These are phyloP conservation scores for Trissolcus japonicus DNA, from an alignment of 2,888 invertebrate genomes.

Conservation along the genomic window DNA sequence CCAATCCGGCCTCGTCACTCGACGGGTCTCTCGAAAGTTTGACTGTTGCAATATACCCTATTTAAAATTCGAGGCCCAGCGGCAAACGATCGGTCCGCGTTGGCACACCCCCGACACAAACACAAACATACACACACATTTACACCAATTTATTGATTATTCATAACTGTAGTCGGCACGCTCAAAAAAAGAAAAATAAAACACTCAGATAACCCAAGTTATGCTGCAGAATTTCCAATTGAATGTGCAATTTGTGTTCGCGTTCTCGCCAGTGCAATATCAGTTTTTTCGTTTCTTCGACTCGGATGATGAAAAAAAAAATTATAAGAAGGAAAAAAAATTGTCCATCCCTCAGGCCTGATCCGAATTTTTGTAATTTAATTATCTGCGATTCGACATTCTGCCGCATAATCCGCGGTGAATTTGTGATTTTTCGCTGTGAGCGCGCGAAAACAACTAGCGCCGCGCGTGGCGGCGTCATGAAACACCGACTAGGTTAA, in stretches of 20 bases:
- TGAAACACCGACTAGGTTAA: too few relatives aligned
- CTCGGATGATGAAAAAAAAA: too few relatives aligned
- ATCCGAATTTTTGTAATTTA: neutral
- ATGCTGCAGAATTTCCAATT: constrained; percentile 47
- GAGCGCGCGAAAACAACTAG: too few relatives aligned
- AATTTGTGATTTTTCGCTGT: constrained; percentile 8
- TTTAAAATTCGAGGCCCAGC: constrained; percentile 29
- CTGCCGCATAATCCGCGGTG: constrained; percentile 41
- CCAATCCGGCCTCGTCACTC: constrained; percentile 29
- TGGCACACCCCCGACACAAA: constrained; percentile 14
- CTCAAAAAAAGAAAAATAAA: constrained; percentile 25
- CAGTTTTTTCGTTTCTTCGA: neutral
- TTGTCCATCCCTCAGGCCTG: too few relatives aligned
- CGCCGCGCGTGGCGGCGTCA: too few relatives aligned
- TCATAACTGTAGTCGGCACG: constrained; percentile 39
- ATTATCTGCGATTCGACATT: constrained; percentile 21
- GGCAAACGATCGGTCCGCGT: constrained; percentile 29
- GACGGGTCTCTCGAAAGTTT: constrained; percentile 12
- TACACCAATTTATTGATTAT: constrained; percentile 35
- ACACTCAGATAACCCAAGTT: constrained; percentile 37
- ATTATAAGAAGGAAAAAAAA: too few relatives aligned
- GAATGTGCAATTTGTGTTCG: constrained; percentile 1
- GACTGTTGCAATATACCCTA: constrained; percentile 42
- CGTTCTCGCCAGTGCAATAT: neutral
- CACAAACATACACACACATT: neutral